phyloP scores from a whole-genome alignment of 2,113 vertebrate species.

The Neogobius melanostomus region DNA sequence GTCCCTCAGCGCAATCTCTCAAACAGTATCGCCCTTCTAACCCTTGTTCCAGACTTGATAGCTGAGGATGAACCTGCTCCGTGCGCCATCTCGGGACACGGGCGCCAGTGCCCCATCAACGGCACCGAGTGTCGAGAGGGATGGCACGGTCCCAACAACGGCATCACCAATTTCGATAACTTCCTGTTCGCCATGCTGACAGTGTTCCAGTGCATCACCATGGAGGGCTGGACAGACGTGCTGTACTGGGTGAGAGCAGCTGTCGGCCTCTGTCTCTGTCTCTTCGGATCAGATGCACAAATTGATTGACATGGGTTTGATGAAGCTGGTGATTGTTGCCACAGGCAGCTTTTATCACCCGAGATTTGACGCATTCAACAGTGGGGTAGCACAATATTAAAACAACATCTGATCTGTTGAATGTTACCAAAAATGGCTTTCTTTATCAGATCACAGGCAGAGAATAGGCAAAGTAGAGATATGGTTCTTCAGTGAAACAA shows the following conservation, averaged over 20 bases:
- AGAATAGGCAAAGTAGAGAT: no score
- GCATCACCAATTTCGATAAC: constrained; percentile 99
- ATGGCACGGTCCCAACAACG: constrained; percentile 95
- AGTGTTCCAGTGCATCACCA: constrained; percentile 99
- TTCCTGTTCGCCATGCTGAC: constrained; percentile 99
- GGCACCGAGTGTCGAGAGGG: constrained; percentile 92
- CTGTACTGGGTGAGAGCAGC: constrained; percentile 90
- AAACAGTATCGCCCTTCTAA: not conserved
- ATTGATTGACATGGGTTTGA: constrained; percentile 49
- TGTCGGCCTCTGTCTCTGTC: constrained; percentile 29
- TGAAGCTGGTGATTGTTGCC: constrained; percentile 54
- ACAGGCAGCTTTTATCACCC: constrained; percentile 35
- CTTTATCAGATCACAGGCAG: no score
- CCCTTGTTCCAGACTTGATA: constrained; percentile 68
- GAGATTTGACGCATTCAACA: constrained; percentile 40
- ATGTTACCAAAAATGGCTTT: not conserved
- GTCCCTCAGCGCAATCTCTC: not conserved
- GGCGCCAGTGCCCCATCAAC: constrained; percentile 89
- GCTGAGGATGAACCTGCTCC: constrained; percentile 94
- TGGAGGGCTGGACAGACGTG: constrained; percentile 99
- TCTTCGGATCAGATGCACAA: constrained; percentile 34
- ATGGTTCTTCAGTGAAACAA: no score
- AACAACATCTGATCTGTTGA: not conserved
- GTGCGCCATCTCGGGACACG: constrained; percentile 96
- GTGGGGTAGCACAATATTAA: not conserved